These are phyloP conservation scores for Eubucco bourcierii DNA, from an alignment of 2,113 vertebrate genomes.

Conservation along the genomic window DNA sequence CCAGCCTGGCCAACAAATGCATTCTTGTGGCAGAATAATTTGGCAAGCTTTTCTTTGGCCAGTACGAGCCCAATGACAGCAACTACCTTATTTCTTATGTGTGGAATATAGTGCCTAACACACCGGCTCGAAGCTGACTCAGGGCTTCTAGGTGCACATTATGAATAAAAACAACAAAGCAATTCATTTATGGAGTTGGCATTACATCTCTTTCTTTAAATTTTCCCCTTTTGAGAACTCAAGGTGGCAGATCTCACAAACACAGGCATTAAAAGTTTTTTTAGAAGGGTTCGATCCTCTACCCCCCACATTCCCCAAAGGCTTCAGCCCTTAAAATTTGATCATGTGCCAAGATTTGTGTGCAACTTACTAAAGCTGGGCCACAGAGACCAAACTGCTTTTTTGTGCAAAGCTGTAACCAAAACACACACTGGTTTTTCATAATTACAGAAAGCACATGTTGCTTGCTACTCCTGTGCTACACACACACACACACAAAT, in stretches of 20 bases:
- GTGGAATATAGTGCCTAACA: background rate
- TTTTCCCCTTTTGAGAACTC: background rate
- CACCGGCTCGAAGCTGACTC: background rate
- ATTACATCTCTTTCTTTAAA: background rate
- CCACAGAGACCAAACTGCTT: background rate
- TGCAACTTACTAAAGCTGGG: background rate
- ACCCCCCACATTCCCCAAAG: background rate
- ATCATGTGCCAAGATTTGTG: background rate
- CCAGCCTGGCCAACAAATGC: background rate
- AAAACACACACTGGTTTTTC: background rate
- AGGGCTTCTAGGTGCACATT: background rate
- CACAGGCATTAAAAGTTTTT: background rate
- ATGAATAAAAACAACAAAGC: background rate
- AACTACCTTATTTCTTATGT: conserved; percentile 30
- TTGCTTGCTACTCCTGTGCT: background rate
- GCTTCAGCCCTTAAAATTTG: background rate
- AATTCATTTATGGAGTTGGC: background rate
- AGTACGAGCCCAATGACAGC: background rate
- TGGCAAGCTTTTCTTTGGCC: background rate
- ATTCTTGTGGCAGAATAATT: conserved; percentile 20
- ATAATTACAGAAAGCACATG: background rate
- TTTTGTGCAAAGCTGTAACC: background rate
- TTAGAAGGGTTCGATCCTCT: background rate
- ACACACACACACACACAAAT: background rate
- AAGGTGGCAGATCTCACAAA: background rate